Evolutionary conservation across 2,797 vertebrate species (phyloP).

Genomic region (Phataginus tetradactyla): DNA sequence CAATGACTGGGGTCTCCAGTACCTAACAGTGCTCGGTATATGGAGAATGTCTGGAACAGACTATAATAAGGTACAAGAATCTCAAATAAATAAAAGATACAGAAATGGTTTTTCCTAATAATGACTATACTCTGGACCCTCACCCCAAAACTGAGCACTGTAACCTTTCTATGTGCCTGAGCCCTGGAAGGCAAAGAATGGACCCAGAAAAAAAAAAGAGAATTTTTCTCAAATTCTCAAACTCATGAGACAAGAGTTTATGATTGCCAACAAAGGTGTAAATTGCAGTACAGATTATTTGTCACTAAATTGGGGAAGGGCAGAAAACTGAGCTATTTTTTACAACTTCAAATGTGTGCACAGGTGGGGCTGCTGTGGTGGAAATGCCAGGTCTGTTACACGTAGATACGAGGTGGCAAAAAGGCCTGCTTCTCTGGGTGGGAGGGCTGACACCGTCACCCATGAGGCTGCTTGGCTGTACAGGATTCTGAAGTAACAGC

Average conservation of each 20-base stretch:
- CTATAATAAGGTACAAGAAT: background rate
- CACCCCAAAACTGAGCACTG: background rate
- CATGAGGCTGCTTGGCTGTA: background rate
- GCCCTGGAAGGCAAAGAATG: background rate
- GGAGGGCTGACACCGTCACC: background rate
- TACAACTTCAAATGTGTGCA: background rate
- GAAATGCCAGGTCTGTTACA: background rate
- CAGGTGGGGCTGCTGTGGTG: background rate
- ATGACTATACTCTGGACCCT: background rate
- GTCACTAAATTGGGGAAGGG: slow-evolving; percentile 50
- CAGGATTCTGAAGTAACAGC: background rate
- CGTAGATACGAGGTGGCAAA: background rate
- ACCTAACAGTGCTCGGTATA: background rate
- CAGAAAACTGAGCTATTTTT: slow-evolving; percentile 44
- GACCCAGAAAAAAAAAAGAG: background rate
- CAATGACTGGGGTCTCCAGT: background rate
- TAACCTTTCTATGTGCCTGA: background rate
- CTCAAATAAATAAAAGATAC: background rate
- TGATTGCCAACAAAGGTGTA: slow-evolving; percentile 50
- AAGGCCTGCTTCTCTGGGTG: background rate
- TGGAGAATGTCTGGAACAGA: background rate
- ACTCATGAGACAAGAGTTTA: slow-evolving; percentile 35
- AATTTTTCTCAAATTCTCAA: slow-evolving; percentile 5
- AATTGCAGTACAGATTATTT: slow-evolving; percentile 46
- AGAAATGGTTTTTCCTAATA: background rate